Evolutionary conservation across 2,888 invertebrate genomes (phyloP), one percentile per base, ranked within the genome.

Genomic region (Aphidoletes aphidimyza): DNA sequence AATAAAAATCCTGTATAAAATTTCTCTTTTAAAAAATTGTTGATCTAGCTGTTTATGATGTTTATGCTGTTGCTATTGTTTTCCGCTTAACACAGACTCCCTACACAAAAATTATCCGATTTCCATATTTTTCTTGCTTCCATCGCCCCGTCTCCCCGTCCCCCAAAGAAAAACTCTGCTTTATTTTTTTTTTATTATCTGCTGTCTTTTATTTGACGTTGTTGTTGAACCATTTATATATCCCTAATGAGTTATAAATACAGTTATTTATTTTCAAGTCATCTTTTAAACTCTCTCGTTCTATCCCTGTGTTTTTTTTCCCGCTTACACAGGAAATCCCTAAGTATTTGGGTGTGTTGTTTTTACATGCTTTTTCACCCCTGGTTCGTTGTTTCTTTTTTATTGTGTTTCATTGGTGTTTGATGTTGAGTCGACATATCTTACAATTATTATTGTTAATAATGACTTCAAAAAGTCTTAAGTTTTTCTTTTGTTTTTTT

Each of bases 211-310:
- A 54, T 54, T 54, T 54, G 54, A 26, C 22, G 9, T 47, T 47
- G 19, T 47, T 47, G 47, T 47, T 54, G 54, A n/a, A 26, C 54
- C 49, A 49, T 49, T 49, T 49, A 49, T n/a, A n/a, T 11, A 49
- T 49, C 49, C 49, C 22, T 54, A 54, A 54, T 54, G 54, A 54
- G 54, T 26, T 54, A 54, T 54, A 54, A 26, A 54, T 54, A 54
- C 54, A 54, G 54, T 54, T 54, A 54, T 54, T n/a, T 54, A 54
- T 54, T 22, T 54, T 26, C 54, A 54, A 54, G 54, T 54, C 54
- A 54, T 54, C 54, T 54, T 54, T 54, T 22, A 54, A 54, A 8
- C 26, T 54, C 26, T 22, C 26, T 54, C 19, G 17, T 54, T 54
- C 42, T 42, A 6, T 42, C 42, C 11, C 42, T 42, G 8, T 42